These are phyloP conservation scores for Spilogale gracilis DNA, from an alignment of 2,113 vertebrate genomes.

Conservation along the genomic window DNA sequence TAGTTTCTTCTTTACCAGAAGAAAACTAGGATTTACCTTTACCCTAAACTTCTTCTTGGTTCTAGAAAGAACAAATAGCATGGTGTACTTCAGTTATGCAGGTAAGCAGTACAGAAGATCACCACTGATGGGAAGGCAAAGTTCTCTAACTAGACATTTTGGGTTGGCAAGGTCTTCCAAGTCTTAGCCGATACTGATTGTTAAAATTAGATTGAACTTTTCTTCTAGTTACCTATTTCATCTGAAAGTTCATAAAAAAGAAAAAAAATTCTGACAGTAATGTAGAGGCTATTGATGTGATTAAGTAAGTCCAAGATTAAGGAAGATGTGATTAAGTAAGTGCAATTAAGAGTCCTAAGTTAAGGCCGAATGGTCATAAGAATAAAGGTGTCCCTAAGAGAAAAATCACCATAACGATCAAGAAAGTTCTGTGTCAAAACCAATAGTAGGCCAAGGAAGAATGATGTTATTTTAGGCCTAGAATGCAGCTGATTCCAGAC, in stretches of 20 bases:
- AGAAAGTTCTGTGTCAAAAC: background rate
- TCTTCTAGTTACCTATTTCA: background rate
- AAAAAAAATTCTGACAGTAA: background rate
- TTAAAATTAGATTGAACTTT: background rate
- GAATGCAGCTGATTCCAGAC: background rate
- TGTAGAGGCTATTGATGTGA: background rate
- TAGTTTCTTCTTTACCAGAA: background rate
- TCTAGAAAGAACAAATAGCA: background rate
- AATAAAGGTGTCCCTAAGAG: background rate
- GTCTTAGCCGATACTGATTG: background rate
- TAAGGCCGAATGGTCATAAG: background rate
- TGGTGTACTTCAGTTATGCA: fast-evolving
- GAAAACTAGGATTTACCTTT: background rate
- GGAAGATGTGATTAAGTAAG: background rate
- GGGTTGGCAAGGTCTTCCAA: background rate
- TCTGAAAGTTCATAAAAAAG: background rate
- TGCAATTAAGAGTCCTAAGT: background rate
- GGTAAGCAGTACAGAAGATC: background rate
- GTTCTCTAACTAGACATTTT: background rate
- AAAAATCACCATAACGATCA: background rate
- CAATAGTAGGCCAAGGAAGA: background rate
- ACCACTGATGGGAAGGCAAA: fast-evolving
- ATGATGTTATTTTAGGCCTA: background rate
- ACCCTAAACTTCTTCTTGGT: background rate
- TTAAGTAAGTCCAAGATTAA: background rate